A percentile compares a stretch with the other conserved stretches of the same genome.
These are phyloP conservation scores for Deroptyus accipitrinus DNA, from an alignment of 2,113 vertebrate species.

Conservation along the genomic window DNA sequence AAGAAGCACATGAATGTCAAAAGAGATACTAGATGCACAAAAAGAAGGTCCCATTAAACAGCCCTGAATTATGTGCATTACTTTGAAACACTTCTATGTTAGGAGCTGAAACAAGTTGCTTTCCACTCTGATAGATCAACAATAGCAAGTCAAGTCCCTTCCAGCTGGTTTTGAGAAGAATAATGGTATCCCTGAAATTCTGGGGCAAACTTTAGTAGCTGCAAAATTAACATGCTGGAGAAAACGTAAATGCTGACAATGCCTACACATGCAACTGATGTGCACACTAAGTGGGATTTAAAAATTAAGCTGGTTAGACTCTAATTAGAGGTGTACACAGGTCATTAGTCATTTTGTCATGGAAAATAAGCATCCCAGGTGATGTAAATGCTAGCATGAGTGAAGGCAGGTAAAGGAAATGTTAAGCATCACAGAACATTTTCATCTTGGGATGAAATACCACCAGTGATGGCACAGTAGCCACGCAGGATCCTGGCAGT, in stretches of 20 bases:
- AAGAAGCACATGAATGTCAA: not conserved
- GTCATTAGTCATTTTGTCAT: not conserved
- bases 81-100: not conserved
- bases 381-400: not conserved
- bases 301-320: not conserved
- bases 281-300: not conserved
- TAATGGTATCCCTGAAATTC: not conserved
- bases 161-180: not conserved
- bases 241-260: not conserved
- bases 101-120: not conserved
- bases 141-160: not conserved
- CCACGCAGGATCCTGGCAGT: not conserved
- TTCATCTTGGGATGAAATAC: not conserved
- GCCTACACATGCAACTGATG: not conserved
- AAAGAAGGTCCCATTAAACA: not conserved
- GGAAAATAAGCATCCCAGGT: not conserved
- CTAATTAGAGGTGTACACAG: not conserved
- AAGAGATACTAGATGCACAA: not conserved
- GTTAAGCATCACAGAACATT: not conserved
- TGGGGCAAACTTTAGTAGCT: not conserved
- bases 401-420: not conserved
- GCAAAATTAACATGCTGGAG: not conserved
- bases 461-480: not conserved
- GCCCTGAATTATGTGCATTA: not conserved
- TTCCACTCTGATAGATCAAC: not conserved